Conservation (phyloP, 2,797 vertebrate species). For the Poecilia gillii region DNA sequence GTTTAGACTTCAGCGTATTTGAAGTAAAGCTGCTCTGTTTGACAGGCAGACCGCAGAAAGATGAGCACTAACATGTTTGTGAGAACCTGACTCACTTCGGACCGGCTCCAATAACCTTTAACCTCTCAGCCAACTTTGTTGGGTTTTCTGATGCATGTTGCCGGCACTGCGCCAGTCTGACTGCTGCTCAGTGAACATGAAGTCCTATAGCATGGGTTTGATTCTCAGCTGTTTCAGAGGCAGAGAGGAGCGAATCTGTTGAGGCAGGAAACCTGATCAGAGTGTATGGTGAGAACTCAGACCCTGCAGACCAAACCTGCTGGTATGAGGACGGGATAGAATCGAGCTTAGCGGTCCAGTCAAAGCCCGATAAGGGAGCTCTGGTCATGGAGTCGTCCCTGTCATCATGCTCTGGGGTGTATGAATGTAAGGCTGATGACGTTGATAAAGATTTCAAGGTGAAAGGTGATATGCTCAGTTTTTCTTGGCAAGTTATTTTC, state of each 20-base stretch:
- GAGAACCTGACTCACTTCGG: not conserved
- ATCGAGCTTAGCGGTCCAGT: constrained; percentile 79
- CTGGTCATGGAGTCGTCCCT: constrained; percentile 78
- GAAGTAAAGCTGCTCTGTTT: not conserved
- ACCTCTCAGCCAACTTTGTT: not conserved
- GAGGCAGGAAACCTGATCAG: constrained; percentile 80
- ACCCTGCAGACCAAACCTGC: constrained; percentile 69
- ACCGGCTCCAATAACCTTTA: constrained; percentile 15
- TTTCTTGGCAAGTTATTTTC: constrained; percentile 48
- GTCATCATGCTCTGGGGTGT: constrained; percentile 81
- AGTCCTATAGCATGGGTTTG: constrained; percentile 80
- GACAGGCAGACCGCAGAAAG: not conserved
- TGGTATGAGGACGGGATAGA: constrained; percentile 86
- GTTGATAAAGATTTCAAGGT: constrained; percentile 78
- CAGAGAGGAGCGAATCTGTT: constrained; percentile 74
- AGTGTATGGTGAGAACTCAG: constrained; percentile 84
- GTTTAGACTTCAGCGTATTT: not conserved
- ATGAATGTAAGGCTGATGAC: constrained; percentile 78
- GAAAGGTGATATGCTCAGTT: constrained; percentile 86
- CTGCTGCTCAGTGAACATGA: constrained; percentile 67
- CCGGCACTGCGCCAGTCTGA: constrained; percentile 17
- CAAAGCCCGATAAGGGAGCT: constrained; percentile 77
- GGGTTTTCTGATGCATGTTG: not conserved
- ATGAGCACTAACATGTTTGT: not conserved
- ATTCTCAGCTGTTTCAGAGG: constrained; percentile 84